phyloP scores from a whole-genome alignment of 37 sponge, comb jelly and placozoan species.

The Chondrilla cf. caribensis region DNA sequence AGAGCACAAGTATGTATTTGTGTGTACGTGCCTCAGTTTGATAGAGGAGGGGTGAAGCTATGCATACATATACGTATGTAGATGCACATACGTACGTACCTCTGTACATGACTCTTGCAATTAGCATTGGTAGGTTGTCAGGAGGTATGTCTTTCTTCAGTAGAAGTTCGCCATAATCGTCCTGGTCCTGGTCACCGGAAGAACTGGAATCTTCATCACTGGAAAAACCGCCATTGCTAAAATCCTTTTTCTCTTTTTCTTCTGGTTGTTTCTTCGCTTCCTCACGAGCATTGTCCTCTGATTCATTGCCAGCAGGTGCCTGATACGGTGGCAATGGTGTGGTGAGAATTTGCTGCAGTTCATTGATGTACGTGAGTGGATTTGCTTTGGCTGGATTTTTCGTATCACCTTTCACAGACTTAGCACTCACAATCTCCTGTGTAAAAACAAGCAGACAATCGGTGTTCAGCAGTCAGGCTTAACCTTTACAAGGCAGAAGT shows the following conservation, averaged over 20 bases:
- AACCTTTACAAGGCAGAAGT: too few relatives aligned
- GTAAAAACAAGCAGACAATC: not conserved
- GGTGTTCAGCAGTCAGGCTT: not conserved
- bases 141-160: slow-evolving; percentile 25
- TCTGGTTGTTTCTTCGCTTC: not conserved
- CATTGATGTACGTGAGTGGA: slow-evolving; percentile 42
- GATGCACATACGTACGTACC: slow-evolving; percentile 47
- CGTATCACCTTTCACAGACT: not conserved
- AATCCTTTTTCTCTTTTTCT: not conserved
- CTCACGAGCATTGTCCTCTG: not conserved
- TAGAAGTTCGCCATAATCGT: slow-evolving; percentile 41
- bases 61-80: too few relatives aligned
- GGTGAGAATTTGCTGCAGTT: slow-evolving; percentile 49
- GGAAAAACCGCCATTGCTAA: not conserved
- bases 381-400: not conserved
- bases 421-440: slow-evolving; percentile 6
- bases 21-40: too few relatives aligned
- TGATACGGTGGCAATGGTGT: slow-evolving; percentile 71
- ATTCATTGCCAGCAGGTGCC: not conserved
- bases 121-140: slow-evolving; percentile 59
- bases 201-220: slow-evolving; percentile 33
- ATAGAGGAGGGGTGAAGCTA: too few relatives aligned
- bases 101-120: slow-evolving; percentile 66
- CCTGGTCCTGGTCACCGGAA: slow-evolving; percentile 46
- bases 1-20: too few relatives aligned